phyloP scores from a whole-genome alignment of 2,797 vertebrate genomes.

The Harpagifer antarcticus region DNA sequence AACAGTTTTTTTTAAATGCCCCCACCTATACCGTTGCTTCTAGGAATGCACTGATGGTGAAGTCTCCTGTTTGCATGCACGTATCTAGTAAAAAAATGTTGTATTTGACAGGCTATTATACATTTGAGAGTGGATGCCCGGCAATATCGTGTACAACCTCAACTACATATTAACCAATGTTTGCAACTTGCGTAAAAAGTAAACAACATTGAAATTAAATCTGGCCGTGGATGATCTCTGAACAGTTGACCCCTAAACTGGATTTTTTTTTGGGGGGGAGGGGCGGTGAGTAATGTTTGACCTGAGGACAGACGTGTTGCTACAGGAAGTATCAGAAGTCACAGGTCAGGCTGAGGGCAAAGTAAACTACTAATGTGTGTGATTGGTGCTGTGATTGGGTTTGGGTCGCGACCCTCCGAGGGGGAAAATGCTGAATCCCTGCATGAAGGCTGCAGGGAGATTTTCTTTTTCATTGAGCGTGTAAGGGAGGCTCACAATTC shows the following conservation, averaged over 20 bases:
- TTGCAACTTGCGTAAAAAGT: slow-evolving; percentile 23
- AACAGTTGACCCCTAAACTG: slow-evolving; percentile 29
- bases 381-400: slow-evolving; percentile 43
- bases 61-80: background rate
- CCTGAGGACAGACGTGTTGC: slow-evolving; percentile 58
- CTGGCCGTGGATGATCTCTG: slow-evolving; percentile 24
- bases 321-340: slow-evolving; percentile 62
- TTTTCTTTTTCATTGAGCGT: slow-evolving; percentile 10
- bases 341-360: slow-evolving; percentile 58
- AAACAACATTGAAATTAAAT: slow-evolving; percentile 31
- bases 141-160: slow-evolving; percentile 27
- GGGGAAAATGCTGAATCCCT: slow-evolving; percentile 37
- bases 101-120: slow-evolving; percentile 14
- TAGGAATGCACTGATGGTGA: background rate
- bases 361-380: slow-evolving; percentile 43
- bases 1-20: background rate
- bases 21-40: background rate
- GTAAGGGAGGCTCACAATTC: background rate
- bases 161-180: slow-evolving; percentile 23
- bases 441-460: slow-evolving; percentile 3
- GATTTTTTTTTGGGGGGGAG: slow-evolving; percentile 14
- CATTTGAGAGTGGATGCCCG: slow-evolving; percentile 9
- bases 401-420: slow-evolving; percentile 28
- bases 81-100: background rate
- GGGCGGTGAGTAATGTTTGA: slow-evolving; percentile 55